Conservation (phyloP, 2,888 invertebrate species). For the Campaea margaritaria region DNA sequence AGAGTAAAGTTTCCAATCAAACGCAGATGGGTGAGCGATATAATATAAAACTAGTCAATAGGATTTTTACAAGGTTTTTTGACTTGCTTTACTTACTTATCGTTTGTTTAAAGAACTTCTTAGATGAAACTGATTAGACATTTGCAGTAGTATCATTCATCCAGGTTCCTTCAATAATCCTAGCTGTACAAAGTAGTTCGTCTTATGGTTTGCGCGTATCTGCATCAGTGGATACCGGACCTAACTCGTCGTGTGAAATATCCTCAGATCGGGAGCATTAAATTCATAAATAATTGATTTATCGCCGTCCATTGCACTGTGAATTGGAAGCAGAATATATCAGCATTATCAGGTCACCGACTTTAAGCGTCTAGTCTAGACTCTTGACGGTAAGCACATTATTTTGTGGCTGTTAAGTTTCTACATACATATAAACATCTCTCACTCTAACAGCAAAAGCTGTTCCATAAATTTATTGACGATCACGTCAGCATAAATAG, state of each 20-base stretch:
- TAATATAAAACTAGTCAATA: background rate
- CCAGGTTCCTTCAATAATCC: too few species aligned
- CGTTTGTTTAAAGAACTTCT: too few species aligned
- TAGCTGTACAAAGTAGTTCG: too few species aligned
- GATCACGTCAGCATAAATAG: too few species aligned
- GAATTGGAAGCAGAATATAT: constrained; percentile 17
- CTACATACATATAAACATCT: too few species aligned
- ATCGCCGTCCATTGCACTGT: constrained; percentile 15
- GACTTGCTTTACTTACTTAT: too few species aligned
- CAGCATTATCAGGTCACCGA: constrained; percentile 36
- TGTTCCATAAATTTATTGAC: too few species aligned
- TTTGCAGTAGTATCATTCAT: too few species aligned
- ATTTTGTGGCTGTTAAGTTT: background rate
- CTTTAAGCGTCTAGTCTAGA: constrained; percentile 27
- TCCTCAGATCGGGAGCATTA: constrained; percentile 23
- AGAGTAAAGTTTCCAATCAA: background rate
- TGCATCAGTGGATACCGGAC: background rate
- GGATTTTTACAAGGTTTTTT: too few species aligned
- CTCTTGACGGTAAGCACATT: background rate
- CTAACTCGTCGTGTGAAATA: constrained; percentile 32
- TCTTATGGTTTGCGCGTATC: too few species aligned
- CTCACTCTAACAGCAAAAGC: too few species aligned
- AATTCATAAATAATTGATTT: constrained; percentile 37
- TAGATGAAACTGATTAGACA: too few species aligned
- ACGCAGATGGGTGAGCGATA: background rate